Percentiles rank a stretch among this genome's conserved stretches.
phyloP scores from a whole-genome alignment of 2,113 vertebrate genomes.

The Brevimyrus niger region DNA sequence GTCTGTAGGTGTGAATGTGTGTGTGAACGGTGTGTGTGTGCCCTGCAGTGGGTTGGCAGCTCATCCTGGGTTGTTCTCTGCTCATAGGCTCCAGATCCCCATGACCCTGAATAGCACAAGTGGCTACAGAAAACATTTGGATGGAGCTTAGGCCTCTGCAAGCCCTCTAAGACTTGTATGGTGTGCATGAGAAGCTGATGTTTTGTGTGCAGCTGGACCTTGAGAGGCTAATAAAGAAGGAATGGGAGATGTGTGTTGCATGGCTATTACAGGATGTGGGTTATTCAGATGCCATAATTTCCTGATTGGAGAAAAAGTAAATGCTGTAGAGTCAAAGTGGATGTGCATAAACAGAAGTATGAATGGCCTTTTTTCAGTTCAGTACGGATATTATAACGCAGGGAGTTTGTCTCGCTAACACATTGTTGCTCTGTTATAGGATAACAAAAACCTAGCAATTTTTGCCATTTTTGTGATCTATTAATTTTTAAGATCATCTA shows the following conservation, averaged over 20 bases:
- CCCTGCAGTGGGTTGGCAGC: not conserved
- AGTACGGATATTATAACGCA: too few relatives aligned
- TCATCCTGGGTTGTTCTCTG: not conserved
- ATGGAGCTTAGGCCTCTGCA: not conserved
- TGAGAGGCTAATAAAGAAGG: not conserved
- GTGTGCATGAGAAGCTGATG: not conserved
- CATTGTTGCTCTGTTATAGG: too few relatives aligned
- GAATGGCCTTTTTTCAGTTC: slow-evolving; percentile 2
- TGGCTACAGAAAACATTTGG: not conserved
- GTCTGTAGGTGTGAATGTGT: not conserved
- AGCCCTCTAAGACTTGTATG: not conserved
- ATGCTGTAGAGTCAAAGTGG: slow-evolving; percentile 9
- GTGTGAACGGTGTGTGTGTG: not conserved
- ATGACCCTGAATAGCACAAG: not conserved
- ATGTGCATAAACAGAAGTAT: slow-evolving; percentile 14
- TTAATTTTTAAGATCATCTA: too few relatives aligned
- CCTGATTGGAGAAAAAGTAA: slow-evolving; percentile 18
- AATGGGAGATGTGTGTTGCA: not conserved
- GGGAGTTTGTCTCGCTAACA: too few relatives aligned
- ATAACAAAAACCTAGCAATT: too few relatives aligned
- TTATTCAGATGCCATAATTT: slow-evolving; percentile 12
- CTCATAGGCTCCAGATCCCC: not conserved
- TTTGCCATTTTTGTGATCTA: too few relatives aligned
- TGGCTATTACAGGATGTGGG: not conserved
- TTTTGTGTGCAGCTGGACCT: not conserved